phyloP scores from a whole-genome alignment of 2,113 vertebrate species.

The Epinephelus moara region DNA sequence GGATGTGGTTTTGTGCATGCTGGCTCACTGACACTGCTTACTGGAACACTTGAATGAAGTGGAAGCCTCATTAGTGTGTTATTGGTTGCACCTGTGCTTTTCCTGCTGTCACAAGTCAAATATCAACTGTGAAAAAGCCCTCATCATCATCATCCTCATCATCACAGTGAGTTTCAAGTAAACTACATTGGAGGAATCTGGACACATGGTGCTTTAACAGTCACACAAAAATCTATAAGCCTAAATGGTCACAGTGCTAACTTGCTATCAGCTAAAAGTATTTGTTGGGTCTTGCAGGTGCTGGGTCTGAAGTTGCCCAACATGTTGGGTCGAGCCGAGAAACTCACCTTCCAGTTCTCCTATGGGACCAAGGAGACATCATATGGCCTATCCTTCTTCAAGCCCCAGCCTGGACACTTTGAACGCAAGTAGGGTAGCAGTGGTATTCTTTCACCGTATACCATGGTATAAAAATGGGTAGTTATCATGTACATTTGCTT shows the following conservation, averaged over 20 bases:
- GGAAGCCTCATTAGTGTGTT: background rate
- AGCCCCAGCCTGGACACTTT: constrained; percentile 92
- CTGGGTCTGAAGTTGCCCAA: constrained; percentile 96
- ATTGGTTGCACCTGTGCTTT: background rate
- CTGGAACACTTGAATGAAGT: no score
- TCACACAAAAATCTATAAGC: background rate
- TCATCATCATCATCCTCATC: background rate
- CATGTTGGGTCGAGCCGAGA: constrained; percentile 93
- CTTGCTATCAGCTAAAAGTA: background rate
- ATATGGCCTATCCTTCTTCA: constrained; percentile 96
- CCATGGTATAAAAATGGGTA: no score
- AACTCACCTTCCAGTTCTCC: constrained; percentile 97
- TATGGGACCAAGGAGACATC: constrained; percentile 99
- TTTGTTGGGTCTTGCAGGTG: constrained; percentile 82
- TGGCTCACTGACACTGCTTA: background rate
- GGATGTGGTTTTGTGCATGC: background rate
- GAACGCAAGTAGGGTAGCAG: constrained; percentile 89
- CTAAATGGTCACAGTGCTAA: background rate
- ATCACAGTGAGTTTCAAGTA: background rate
- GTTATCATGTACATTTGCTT: no score
- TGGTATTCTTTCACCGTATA: no score
- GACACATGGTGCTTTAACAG: background rate
- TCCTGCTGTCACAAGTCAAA: background rate
- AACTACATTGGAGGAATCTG: background rate
- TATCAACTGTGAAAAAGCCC: no score